Conservation (phyloP, 1,140 invertebrate species). For the Saxidomus purpurata region DNA sequence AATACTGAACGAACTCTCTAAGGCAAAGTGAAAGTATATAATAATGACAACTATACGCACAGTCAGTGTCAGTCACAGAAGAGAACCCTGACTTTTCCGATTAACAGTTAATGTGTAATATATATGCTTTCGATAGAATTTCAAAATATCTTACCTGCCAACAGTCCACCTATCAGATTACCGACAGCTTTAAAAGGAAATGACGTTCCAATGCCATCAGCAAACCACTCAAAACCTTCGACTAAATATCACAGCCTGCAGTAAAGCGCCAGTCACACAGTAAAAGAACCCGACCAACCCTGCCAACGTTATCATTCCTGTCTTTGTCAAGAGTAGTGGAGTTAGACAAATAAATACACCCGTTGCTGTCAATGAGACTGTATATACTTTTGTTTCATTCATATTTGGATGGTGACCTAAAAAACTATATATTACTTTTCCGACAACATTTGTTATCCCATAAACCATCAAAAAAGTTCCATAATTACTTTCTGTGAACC, state of each 20-base stretch:
- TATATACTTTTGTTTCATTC: background rate
- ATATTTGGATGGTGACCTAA: conserved; percentile 14
- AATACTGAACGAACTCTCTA: too few relatives aligned
- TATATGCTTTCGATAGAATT: too few relatives aligned
- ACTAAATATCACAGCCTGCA: conserved; percentile 13
- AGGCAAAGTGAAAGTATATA: too few relatives aligned
- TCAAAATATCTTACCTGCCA: too few relatives aligned
- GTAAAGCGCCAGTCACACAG: conserved; percentile 45
- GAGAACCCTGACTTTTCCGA: too few relatives aligned
- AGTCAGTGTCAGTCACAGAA: too few relatives aligned
- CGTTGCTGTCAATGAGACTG: background rate
- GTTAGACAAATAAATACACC: conserved; percentile 22
- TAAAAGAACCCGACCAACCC: conserved; percentile 32
- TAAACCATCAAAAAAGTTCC: background rate
- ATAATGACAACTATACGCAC: too few relatives aligned
- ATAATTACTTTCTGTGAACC: conserved; percentile 1
- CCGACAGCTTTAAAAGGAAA: conserved; percentile 42
- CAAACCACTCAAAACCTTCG: conserved; percentile 31
- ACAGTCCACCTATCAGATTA: conserved; percentile 44
- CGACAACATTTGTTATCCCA: conserved; percentile 28
- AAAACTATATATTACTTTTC: conserved; percentile 28
- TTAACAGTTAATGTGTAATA: too few relatives aligned
- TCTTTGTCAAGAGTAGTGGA: background rate
- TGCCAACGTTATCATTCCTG: conserved; percentile 12
- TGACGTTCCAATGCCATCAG: conserved; percentile 36